phyloP scores from a whole-genome alignment of 92 coral and sea anemone genomes.

The Pocillopora grandis region DNA sequence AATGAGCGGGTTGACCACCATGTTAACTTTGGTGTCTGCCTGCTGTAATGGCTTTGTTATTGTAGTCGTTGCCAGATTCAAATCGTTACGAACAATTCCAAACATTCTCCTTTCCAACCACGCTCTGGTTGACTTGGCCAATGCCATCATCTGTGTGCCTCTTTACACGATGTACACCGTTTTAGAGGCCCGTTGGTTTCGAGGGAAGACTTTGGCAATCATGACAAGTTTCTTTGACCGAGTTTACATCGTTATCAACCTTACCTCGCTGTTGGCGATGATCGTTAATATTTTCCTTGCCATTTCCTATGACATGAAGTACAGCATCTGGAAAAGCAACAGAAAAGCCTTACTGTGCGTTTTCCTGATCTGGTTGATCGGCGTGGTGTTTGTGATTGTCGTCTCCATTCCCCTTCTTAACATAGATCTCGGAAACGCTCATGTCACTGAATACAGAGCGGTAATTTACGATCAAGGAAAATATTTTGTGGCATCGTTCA shows the following conservation, averaged over 20 bases:
- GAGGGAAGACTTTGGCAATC: background rate
- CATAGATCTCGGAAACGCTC: background rate
- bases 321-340: background rate
- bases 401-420: background rate
- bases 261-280: constrained; percentile 4
- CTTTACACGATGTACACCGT: background rate
- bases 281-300: background rate
- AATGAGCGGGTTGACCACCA: background rate
- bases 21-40: background rate
- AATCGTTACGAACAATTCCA: constrained; percentile 3
- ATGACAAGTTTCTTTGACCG: background rate
- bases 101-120: background rate
- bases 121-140: background rate
- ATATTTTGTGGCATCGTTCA: background rate
- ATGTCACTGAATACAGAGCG: background rate
- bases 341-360: background rate
- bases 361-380: background rate
- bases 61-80: background rate
- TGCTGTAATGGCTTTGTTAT: background rate
- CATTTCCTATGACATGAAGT: background rate
- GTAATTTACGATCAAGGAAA: background rate
- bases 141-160: background rate
- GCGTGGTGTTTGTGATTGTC: background rate
- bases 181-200: background rate
- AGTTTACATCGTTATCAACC: background rate